Percentiles rank a stretch among this genome's conserved stretches.
Conservation (phyloP, 2,888 invertebrate genomes). For the Hyppa rectilinea region DNA sequence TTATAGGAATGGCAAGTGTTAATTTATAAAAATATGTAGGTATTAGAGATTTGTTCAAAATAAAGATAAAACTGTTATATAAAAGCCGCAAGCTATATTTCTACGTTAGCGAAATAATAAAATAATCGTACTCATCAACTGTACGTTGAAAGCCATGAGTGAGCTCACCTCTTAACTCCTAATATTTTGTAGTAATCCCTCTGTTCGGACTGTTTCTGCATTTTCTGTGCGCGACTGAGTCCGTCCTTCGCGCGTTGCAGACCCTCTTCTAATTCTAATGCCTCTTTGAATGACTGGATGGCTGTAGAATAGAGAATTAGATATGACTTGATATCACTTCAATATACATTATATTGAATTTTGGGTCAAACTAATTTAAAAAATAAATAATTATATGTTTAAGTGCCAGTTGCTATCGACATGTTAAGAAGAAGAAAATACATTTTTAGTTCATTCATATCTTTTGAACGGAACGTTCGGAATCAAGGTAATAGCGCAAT, state of each 20-base stretch:
- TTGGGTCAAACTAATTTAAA: too few relatives aligned
- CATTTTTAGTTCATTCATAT: too few relatives aligned
- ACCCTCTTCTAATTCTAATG: constrained; percentile 95
- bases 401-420: too few relatives aligned
- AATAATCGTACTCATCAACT: not conserved
- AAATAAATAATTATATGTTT: too few relatives aligned
- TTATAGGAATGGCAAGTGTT: not conserved
- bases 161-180: constrained; percentile 93
- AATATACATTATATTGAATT: too few relatives aligned
- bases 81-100: not conserved
- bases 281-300: constrained; percentile 96
- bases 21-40: not conserved
- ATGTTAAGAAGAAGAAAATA: too few relatives aligned
- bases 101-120: not conserved
- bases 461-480: too few relatives aligned
- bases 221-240: constrained; percentile 95
- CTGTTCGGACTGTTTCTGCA: constrained; percentile 97
- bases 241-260: constrained; percentile 97
- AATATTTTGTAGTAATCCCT: constrained; percentile 99
- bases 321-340: not conserved
- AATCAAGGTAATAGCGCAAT: not conserved
- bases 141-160: not conserved
- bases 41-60: not conserved
- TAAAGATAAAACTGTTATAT: not conserved
- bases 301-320: constrained; percentile 88